These are phyloP conservation scores for Drosophila asahinai DNA, from an alignment of 1,140 invertebrate species.

Conservation along the genomic window DNA sequence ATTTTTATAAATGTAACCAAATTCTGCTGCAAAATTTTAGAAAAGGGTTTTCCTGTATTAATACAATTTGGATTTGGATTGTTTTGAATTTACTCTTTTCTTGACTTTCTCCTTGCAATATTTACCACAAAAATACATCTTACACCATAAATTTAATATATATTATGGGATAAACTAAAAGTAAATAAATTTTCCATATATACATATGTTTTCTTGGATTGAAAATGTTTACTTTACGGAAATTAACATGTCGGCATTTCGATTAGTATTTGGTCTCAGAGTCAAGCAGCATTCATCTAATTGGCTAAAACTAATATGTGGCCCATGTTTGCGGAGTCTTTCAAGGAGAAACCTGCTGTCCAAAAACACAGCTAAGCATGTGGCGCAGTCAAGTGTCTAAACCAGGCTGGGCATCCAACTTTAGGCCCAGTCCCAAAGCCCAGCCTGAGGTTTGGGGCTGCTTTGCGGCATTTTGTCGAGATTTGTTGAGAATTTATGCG, in stretches of 20 bases:
- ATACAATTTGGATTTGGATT: no score
- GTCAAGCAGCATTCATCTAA: conserved; percentile 37
- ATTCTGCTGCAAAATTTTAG: no score
- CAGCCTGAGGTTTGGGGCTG: conserved; percentile 71
- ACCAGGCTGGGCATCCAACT: conserved; percentile 1
- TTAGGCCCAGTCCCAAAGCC: conserved; percentile 13
- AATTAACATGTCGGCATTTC: conserved; percentile 1
- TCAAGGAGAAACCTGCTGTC: conserved; percentile 19
- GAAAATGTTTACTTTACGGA: neutral
- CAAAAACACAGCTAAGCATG: conserved; percentile 50
- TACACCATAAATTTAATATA: neutral
- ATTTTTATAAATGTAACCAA: neutral
- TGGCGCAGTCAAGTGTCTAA: conserved; percentile 35
- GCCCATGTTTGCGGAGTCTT: conserved; percentile 46
- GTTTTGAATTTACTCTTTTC: no score
- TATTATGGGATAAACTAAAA: neutral
- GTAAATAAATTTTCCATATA: neutral
- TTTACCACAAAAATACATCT: no score
- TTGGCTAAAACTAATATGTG: conserved; percentile 61
- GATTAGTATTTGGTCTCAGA: conserved; percentile 14
- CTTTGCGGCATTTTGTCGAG: conserved; percentile 82
- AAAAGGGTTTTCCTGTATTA: no score
- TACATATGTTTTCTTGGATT: neutral
- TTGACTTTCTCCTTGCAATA: no score
- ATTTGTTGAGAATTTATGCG: conserved; percentile 83